Base-by-base conservation (phyloP, 2,797 vertebrate genomes). In the Catamblyrhynchus diadema region DNA sequence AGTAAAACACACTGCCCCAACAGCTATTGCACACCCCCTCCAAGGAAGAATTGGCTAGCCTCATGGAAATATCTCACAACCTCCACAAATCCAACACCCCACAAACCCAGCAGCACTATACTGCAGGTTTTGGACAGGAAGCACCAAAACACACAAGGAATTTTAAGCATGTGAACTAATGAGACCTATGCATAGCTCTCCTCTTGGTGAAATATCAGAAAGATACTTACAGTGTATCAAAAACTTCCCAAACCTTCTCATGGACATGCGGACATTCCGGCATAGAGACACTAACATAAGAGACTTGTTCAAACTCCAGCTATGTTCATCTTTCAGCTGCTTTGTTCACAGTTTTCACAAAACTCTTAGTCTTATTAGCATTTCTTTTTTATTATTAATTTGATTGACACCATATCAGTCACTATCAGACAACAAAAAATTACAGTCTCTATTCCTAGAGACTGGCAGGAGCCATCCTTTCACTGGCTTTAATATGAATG, bases 181-280 rank as follows among this genome's bases (percentile, higher is more conserved):
- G 8, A 91, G 27, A 32, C 6, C 14, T 70, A 13, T 61, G 33
- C 22, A 60, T 7, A 22, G 17, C 20, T 50, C 9, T 70, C 44
- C 53, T 24, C 24, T 86, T 44, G 41, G 35, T 54, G 27, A 71
- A 60, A 27, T 20, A 42, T 28, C 47, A 39, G 37, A 44, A 62
- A 7, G 3, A 35, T 45, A 74, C 15, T 81, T 30, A 71, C 6
- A 83, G 18, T 6, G 20, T 24, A 59, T 14, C 0, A 0, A 75
- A 78, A 83, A 78, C 50, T 62, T 69, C 42, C 33, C n/a, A 69
- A 71, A 51, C 5, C 4, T 32, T 50, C 54, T 44, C 61, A 86
- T 44, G 23, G 74, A 10, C 10, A 8, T 9, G 35, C 23, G 19
- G 25, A 57, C 74, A 13, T 21, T 50, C 60, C 25, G 11, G 39